Evolutionary conservation across 2,113 vertebrate genomes (phyloP), one percentile per base, ranked within the genome.

Genomic region (Malurus melanocephalus): DNA sequence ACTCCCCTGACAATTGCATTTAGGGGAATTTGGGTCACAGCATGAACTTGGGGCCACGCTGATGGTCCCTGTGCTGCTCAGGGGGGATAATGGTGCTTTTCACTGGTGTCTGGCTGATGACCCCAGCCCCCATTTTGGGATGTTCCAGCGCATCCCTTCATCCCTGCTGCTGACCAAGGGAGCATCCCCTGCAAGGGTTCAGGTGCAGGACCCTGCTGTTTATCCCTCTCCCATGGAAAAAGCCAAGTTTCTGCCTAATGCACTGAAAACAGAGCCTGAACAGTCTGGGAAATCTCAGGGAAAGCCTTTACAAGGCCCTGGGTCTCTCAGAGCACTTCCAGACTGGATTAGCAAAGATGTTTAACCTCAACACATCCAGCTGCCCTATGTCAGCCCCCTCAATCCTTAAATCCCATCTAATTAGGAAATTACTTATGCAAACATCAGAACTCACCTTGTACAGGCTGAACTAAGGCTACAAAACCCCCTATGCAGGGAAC

Each of bases 41-140:
- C 59, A 13, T 0, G 4, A n/a, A 26, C 8, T 1, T 1, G 51
- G 27, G 75, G 71, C 38, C 43, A 23, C 0, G 0, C 32, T 11
- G 11, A 28, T 45, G 10, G 51, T 16, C 11, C 48, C 55, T 28
- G 53, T 0, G 3, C 21, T 14, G 42, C 0, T 8, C 30, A 21
- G 27, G 13, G 43, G 28, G 27, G 57, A 23, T 3, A 6, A 2
- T 1, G 28, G 60, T 8, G 53, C 48, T 56, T 61, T 46, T 26
- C 10, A 0, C 10, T 30, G 0, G 8, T 24, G 32, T 1, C 53
- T 48, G 66, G 18, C 32, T 55, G 23, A 30, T 0, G 11, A 65
- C 5, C 28, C 33, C 18, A 19, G 10, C 9, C 5, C 24, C 30
- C 69, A 22, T 23, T 28, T 24, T 20, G 26, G 59, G 71, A 18